Evolutionary conservation across 2,888 invertebrate genomes (phyloP), one percentile per base, ranked within the genome.

Genomic region (Eristalis pertinax): DNA sequence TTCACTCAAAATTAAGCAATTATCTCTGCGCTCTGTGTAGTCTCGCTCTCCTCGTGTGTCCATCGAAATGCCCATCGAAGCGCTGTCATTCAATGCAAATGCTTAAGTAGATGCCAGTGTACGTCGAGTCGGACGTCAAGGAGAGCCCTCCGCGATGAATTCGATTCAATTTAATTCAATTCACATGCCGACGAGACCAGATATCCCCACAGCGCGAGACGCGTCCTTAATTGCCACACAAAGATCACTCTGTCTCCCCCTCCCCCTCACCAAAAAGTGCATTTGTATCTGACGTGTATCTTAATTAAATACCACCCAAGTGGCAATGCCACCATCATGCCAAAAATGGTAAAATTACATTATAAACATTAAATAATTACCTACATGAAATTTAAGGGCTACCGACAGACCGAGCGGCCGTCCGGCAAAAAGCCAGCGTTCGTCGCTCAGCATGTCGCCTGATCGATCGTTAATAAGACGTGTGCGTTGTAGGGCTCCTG

Each of bases 221-320:
- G 72, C 79, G 76, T 73, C 69, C 32, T 88, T 88, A 88, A 73
- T 84, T 81, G 73, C 73, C 50, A 68, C 65, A 77, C 72, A 84
- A 84, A 73, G 65, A 77, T 74, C 65, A 43, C 77, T 32, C 70
- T 78, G 78, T 10, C 83, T 62, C 60, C 26, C 26, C 26, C 26
- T 4, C 26, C 26, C 1, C 26, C 26, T 1, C 26, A 4, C 26
- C 26, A 26, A 64, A 79, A 83, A 76, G 68, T 76, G 76, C 78
- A 84, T 76, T 87, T 84, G 84, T 88, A 81, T 81, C 84, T 81
- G 84, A 88, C 89, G 89, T 89, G 89, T 89, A 89, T 89, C 89
- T 89, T 89, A 89, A 89, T 89, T 89, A 89, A 89, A 88, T 87
- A 79, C 89, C 89, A 89, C 89, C 89, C 89, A 89, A 89, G 89